Base-by-base conservation (phyloP, 1,140 invertebrate species). In the Anthonomus grandis region DNA sequence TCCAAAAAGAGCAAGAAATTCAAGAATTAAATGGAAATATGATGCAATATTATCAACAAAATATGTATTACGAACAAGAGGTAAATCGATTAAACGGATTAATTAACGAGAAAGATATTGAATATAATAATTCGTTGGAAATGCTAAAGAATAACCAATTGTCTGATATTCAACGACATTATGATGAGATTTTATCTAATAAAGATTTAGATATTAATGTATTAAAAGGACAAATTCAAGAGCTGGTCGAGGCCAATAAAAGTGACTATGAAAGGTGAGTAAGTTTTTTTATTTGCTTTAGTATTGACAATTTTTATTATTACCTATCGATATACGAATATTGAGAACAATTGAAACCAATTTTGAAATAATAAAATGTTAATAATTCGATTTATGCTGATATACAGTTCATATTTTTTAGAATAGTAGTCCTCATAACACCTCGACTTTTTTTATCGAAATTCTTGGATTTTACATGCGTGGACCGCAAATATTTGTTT, bases 201-300 rank as follows among this genome's bases (percentile, higher is more conserved):
- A 68, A 63, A 52, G 64, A 66, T 23, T 10, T 53, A 4, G 66
- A 68, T 36, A 45, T 66, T 23, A 22, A 58, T 53, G 46, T 53
- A n/a, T 34, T 62, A 22, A 23, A 45, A 48, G 18, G 21, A 24
- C 47, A 61, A 58, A 47, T 57, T 49, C 34, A 57, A 18, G 56
- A 64, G 37, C 49, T 62, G 15, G 10, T 46, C 17, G 53, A 38
- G 10, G 13, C 45, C 4, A 63, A 54, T 44, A 59, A 63, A 31
- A 47, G 23, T 21, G 57, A 37, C 24, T 57, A 27, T 44, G 50
- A 61, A 59, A 59, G 51, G 48, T 46, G n/a, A n/a, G n/a, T n/a
- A 19, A 10, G 39, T 25, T 31, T 34, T 8, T 36, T 9, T 49
- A n/a, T 22, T 12, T 27, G 6, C 0, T 18, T 47, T 31, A 27